These are phyloP conservation scores for Penaeus japonicus DNA, from an alignment of 1,140 invertebrate species.

Conservation along the genomic window DNA sequence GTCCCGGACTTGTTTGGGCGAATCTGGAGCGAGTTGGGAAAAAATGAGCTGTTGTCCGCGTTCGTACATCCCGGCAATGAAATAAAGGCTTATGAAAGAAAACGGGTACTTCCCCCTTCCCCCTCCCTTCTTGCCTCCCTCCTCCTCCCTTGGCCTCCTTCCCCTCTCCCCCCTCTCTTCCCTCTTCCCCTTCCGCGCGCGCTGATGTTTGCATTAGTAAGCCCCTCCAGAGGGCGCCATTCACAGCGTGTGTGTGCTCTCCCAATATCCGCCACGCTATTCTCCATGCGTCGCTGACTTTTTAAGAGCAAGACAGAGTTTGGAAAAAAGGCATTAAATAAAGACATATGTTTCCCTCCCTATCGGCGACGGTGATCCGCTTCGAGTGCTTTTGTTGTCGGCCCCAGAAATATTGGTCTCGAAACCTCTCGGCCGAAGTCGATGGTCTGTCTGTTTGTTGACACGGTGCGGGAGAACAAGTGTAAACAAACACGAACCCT, in stretches of 20 bases:
- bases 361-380: not conserved
- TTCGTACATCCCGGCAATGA: not conserved
- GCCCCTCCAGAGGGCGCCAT: slow-evolving; percentile 17
- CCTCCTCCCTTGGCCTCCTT: not conserved
- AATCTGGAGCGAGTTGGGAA: not conserved
- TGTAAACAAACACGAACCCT: not conserved
- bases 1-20: not conserved
- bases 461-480: too few species aligned
- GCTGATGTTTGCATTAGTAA: slow-evolving; percentile 34
- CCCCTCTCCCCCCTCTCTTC: not conserved
- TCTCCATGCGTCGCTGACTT: slow-evolving; percentile 35
- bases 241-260: slow-evolving; percentile 22
- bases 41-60: not conserved
- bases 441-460: too few species aligned
- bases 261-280: slow-evolving; percentile 29
- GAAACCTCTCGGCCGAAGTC: too few species aligned
- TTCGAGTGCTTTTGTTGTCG: too few species aligned
- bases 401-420: too few species aligned
- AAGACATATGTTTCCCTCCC: slow-evolving; percentile 21
- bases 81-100: not conserved
- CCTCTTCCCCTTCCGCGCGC: not conserved
- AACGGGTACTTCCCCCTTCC: too few species aligned
- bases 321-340: slow-evolving; percentile 37
- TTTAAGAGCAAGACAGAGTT: slow-evolving; percentile 27
- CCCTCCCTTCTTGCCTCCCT: not conserved